Base-by-base conservation (phyloP, 2,888 invertebrate species). In the Drosophila barbarae region DNA sequence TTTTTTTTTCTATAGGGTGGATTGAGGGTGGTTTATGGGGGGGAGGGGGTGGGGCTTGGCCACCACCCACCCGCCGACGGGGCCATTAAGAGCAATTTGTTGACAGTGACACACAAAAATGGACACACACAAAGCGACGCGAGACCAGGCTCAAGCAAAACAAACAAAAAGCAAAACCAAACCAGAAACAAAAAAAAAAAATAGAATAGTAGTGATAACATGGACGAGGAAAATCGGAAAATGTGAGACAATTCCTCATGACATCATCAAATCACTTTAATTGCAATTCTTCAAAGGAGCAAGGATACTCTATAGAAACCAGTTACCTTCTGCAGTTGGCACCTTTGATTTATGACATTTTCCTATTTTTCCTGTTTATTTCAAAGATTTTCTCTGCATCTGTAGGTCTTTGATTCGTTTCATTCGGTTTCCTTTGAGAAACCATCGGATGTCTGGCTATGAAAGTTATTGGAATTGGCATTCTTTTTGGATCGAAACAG, bases 61-160 rank as follows among this genome's bases (percentile, higher is more conserved):
- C n/a, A 35, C 73, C 75, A 74, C 76, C 77, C 72, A 80, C 64
- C 67, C 73, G 68, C 57, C 77, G 44, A 41, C 47, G 38, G 41
- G 41, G 57, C 70, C 81, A 81, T 83, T 83, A 83, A 77, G 78
- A 78, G 71, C 83, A 83, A 83, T 82, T 82, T 81, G 84, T 82
- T 84, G 85, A 84, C 84, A 84, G 82, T 84, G 84, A 85, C 84
- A 85, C 77, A 85, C 73, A 80, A 77, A 85, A 76, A 72, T 77
- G 69, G 82, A 80, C 78, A 82, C 75, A 82, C 63, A 82, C 64
- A 79, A 74, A 77, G 58, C 66, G 61, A 77, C 74, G 69, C 68
- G 72, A 42, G 71, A 69, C 73, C 73, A 64, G 72, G 56, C 71
- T 60, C 60, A 60, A 5, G 36, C 26, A 38, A 63, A 51, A 51